Evolutionary conservation across 2,888 invertebrate species (phyloP).

Genomic region (Theretra japonica): DNA sequence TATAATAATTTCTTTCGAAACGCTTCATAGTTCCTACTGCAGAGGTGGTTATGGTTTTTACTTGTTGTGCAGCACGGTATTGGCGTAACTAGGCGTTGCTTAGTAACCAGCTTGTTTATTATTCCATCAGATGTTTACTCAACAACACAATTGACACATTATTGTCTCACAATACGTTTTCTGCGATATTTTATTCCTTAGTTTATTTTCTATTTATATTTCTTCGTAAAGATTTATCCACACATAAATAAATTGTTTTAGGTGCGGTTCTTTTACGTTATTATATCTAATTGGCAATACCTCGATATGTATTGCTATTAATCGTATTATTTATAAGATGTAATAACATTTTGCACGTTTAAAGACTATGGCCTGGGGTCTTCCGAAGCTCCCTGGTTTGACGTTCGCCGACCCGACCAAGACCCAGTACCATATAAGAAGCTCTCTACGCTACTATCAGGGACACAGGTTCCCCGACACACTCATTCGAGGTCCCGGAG

Average conservation of each 20-base stretch:
- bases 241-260: not conserved
- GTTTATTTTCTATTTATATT: constrained; percentile 1
- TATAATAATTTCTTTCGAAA: not conserved
- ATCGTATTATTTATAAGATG: not conserved
- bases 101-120: constrained; percentile 52
- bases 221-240: constrained; percentile 6
- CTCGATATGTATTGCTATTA: not conserved
- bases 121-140: constrained; percentile 46
- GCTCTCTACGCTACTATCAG: constrained; percentile 87
- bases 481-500: constrained; percentile 84
- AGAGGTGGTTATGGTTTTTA: not conserved
- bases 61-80: constrained; percentile 8
- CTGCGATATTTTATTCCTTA: not conserved
- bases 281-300: constrained; percentile 21
- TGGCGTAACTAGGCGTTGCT: constrained; percentile 42
- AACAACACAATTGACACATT: constrained; percentile 45
- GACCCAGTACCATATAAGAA: constrained; percentile 84
- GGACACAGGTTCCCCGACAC: constrained; percentile 86
- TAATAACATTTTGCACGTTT: constrained; percentile 30
- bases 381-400: constrained; percentile 89
- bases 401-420: constrained; percentile 87
- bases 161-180: constrained; percentile 28
- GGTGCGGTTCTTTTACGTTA: not conserved
- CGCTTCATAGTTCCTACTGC: not conserved
- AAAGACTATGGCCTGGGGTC: constrained; percentile 80